A percentile compares a stretch with the other conserved stretches of the same genome.
Conservation (phyloP, 2,113 vertebrate genomes). For the Xenopus borealis region DNA sequence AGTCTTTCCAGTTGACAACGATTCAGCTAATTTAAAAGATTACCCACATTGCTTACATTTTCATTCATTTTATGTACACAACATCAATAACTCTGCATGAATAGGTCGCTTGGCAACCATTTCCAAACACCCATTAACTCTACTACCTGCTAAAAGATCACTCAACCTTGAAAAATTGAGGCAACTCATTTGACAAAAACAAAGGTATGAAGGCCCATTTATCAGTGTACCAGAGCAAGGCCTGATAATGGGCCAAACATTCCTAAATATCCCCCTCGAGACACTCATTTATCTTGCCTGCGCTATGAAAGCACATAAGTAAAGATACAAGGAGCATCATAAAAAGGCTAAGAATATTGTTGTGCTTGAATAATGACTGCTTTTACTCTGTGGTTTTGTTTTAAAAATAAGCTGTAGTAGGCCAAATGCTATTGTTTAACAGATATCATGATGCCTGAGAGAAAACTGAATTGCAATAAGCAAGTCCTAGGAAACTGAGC, state of each 20-base stretch:
- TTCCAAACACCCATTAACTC: not conserved
- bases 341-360: not conserved
- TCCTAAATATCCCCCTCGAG: conserved; percentile 2
- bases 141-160: not conserved
- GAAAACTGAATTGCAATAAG: no score
- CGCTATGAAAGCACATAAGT: not conserved
- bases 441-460: no score
- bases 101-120: not conserved
- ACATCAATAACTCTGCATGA: conserved; percentile 1
- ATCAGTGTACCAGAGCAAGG: not conserved
- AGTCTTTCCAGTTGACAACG: no score
- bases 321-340: not conserved
- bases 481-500: no score
- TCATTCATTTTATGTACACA: not conserved
- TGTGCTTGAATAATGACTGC: not conserved
- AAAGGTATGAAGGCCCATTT: conserved; percentile 2
- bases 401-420: not conserved
- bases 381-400: not conserved
- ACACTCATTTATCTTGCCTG: conserved; percentile 1
- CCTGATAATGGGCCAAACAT: conserved; percentile 1
- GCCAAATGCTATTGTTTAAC: no score
- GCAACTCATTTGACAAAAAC: conserved; percentile 1
- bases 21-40: no score
- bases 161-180: conserved; percentile 1
- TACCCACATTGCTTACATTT: not conserved